These are phyloP conservation scores for Napeogenes sylphis DNA, from an alignment of 2,888 invertebrate species.

Conservation along the genomic window DNA sequence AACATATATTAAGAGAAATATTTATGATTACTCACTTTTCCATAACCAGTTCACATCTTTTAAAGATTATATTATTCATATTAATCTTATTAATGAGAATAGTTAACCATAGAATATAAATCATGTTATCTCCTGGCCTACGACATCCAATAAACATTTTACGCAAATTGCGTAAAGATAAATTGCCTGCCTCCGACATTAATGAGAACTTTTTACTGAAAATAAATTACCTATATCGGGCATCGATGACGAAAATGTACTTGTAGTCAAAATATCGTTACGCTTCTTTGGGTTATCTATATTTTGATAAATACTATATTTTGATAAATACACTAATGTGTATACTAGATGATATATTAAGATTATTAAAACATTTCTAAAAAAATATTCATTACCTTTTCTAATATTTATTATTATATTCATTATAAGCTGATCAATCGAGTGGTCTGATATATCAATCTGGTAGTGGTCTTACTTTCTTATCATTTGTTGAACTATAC, in stretches of 20 bases:
- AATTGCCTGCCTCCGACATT: conserved; percentile 64
- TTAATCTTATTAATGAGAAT: conserved; percentile 39
- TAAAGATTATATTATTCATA: conserved; percentile 1
- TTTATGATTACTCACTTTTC: not conserved
- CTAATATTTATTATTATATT: no score
- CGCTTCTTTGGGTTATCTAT: no score
- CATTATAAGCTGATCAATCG: no score
- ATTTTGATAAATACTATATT: no score
- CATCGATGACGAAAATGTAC: conserved; percentile 7
- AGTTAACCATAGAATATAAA: conserved; percentile 54
- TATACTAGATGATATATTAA: no score
- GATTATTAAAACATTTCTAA: no score
- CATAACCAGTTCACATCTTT: conserved; percentile 5
- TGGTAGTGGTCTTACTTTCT: no score
- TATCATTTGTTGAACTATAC: no score
- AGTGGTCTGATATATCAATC: no score
- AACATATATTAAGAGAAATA: not conserved
- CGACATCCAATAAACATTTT: conserved; percentile 72
- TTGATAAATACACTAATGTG: no score
- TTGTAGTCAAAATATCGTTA: conserved; percentile 2
- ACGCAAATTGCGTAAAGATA: conserved; percentile 67
- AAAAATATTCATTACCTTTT: no score
- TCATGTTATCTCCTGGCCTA: conserved; percentile 60
- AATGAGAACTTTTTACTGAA: conserved; percentile 62
- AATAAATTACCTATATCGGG: conserved; percentile 66